Conservation (phyloP, 2,888 invertebrate genomes). For the Pogonocherus hispidulus region DNA sequence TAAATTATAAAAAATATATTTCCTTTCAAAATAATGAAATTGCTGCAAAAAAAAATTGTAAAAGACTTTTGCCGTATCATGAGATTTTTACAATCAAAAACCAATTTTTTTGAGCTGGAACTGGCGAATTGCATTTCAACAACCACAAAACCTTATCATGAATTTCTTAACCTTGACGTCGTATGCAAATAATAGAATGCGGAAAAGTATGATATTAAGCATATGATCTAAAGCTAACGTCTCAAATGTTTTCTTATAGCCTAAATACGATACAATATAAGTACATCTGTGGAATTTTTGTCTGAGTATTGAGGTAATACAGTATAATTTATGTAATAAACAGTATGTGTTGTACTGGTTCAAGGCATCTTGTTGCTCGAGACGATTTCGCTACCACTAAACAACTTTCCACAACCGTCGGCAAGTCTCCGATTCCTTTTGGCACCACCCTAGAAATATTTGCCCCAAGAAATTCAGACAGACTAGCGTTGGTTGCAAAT, state of each 20-base stretch:
- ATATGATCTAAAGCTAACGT: slow-evolving; percentile 63
- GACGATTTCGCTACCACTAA: slow-evolving; percentile 42
- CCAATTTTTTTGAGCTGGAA: neutral
- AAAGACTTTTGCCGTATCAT: neutral
- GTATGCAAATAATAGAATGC: slow-evolving; percentile 56
- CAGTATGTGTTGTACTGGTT: slow-evolving; percentile 69
- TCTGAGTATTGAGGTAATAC: slow-evolving; percentile 70
- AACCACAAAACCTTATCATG: no score
- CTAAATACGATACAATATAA: slow-evolving; percentile 69
- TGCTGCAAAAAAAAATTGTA: slow-evolving; percentile 23
- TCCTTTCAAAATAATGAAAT: slow-evolving; percentile 31
- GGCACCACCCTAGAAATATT: slow-evolving; percentile 16
- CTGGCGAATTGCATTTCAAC: neutral
- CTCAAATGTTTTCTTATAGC: slow-evolving; percentile 63
- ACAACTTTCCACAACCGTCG: slow-evolving; percentile 43
- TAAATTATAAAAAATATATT: slow-evolving; percentile 34
- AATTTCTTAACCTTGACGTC: slow-evolving; percentile 36
- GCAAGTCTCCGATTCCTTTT: slow-evolving; percentile 33
- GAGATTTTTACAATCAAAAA: neutral
- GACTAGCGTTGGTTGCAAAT: slow-evolving; percentile 6
- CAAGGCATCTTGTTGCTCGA: slow-evolving; percentile 69
- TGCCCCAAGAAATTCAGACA: neutral
- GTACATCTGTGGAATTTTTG: slow-evolving; percentile 69
- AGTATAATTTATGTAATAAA: slow-evolving; percentile 63
- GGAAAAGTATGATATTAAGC: slow-evolving; percentile 54